phyloP scores from a whole-genome alignment of 2,888 invertebrate genomes.

The Drosophila tripunctata region DNA sequence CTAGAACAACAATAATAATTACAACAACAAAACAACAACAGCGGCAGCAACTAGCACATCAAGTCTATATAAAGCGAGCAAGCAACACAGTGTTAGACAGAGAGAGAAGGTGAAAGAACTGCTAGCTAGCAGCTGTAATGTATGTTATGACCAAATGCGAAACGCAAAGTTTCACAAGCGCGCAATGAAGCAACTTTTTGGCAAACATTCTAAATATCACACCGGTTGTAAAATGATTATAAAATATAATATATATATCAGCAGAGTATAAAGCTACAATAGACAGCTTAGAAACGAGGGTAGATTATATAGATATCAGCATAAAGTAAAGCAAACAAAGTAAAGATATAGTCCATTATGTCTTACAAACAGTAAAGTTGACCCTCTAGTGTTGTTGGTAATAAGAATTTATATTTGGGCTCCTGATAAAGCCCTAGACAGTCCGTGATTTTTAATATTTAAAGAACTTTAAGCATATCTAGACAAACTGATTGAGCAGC shows the following conservation, averaged over 20 bases:
- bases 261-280: slow-evolving; percentile 23
- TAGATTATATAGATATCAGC: slow-evolving; percentile 1
- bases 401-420: not conserved
- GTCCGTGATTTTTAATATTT: too few species aligned
- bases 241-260: slow-evolving; percentile 76
- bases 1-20: slow-evolving; percentile 54
- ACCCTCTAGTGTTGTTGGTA: not conserved
- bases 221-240: slow-evolving; percentile 80
- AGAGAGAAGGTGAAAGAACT: too few species aligned
- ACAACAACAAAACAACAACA: slow-evolving; percentile 21
- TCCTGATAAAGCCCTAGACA: not conserved
- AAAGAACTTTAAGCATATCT: too few species aligned
- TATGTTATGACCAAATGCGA: slow-evolving; percentile 42
- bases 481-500: not conserved
- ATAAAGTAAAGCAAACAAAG: too few species aligned
- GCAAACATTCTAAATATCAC: slow-evolving; percentile 71
- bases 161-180: slow-evolving; percentile 52
- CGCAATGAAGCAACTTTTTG: slow-evolving; percentile 70
- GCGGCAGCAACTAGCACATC: slow-evolving; percentile 25
- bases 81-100: not conserved
- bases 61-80: not conserved
- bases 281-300: slow-evolving; percentile 7
- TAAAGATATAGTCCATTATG: not conserved
- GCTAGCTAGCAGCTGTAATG: slow-evolving; percentile 41
- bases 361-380: not conserved